phyloP scores from a whole-genome alignment of 2,888 invertebrate species.

The Abrostola tripartita region DNA sequence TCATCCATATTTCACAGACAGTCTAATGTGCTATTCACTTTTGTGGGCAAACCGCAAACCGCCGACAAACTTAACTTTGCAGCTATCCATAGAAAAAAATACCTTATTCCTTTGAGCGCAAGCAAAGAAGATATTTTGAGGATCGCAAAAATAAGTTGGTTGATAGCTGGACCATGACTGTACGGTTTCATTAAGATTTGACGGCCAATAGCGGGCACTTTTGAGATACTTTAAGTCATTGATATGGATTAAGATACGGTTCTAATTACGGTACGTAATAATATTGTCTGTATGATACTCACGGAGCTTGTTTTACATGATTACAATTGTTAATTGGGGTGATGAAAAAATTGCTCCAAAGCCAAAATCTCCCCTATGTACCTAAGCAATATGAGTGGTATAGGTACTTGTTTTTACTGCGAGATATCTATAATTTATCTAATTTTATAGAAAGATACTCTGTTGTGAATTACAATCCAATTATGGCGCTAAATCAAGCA shows the following conservation, averaged over 20 bases:
- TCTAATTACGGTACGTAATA: slow-evolving; percentile 44
- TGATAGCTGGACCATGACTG: slow-evolving; percentile 58
- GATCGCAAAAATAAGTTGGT: slow-evolving; percentile 44
- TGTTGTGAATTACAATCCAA: background rate
- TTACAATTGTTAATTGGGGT: background rate
- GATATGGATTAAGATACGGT: slow-evolving; percentile 37
- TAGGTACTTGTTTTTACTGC: too few relatives aligned
- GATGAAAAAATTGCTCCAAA: background rate
- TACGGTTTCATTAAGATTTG: slow-evolving; percentile 59
- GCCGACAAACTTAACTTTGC: slow-evolving; percentile 39
- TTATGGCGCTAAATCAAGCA: background rate
- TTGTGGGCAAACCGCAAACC: slow-evolving; percentile 51
- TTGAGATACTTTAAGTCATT: slow-evolving; percentile 40
- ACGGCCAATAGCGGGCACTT: slow-evolving; percentile 40
- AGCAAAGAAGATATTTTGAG: slow-evolving; percentile 11
- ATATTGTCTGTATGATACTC: slow-evolving; percentile 31
- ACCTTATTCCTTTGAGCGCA: slow-evolving; percentile 1
- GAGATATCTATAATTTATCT: too few relatives aligned
- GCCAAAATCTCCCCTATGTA: background rate
- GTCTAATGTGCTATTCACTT: slow-evolving; percentile 49
- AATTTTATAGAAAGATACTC: background rate
- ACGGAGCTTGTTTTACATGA: slow-evolving; percentile 33
- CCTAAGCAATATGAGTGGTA: too few relatives aligned
- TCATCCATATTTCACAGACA: slow-evolving; percentile 60
- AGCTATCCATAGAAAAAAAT: background rate